A percentile compares a stretch with the other conserved stretches of the same genome.
Evolutionary conservation across 2,888 invertebrate species (phyloP).

Genomic region (Terebella lapidaria): DNA sequence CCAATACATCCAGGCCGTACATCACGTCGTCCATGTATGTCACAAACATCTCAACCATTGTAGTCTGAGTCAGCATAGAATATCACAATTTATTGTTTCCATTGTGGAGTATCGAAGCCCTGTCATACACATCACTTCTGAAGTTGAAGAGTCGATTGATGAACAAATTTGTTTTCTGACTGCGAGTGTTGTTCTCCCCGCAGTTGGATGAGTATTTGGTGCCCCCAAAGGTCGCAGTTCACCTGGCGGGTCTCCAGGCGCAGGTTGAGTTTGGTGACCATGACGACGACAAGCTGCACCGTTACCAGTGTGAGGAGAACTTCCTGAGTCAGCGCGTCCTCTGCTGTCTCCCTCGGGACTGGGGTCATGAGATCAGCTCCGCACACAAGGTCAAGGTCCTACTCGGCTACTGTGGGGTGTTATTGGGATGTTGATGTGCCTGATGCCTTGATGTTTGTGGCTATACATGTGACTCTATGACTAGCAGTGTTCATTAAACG

Average conservation of each 20-base stretch:
- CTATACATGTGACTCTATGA: too few species aligned
- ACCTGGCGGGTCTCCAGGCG: slow-evolving; percentile 87
- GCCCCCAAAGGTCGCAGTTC: slow-evolving; percentile 87
- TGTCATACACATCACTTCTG: too few species aligned
- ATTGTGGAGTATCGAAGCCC: too few species aligned
- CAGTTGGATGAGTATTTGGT: slow-evolving; percentile 91
- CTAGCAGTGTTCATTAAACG: too few species aligned
- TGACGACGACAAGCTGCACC: slow-evolving; percentile 37
- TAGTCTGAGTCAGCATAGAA: not conserved
- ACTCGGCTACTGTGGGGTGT: too few species aligned
- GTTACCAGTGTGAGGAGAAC: slow-evolving; percentile 81
- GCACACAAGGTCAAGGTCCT: slow-evolving; percentile 54
- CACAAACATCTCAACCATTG: too few species aligned
- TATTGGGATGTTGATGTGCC: too few species aligned
- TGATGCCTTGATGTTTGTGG: too few species aligned
- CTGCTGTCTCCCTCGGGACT: slow-evolving; percentile 40
- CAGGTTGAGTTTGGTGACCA: slow-evolving; percentile 85
- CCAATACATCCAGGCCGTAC: slow-evolving; percentile 89
- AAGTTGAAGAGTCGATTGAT: too few species aligned
- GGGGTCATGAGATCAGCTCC: slow-evolving; percentile 50
- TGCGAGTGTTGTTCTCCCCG: too few species aligned
- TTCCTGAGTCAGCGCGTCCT: slow-evolving; percentile 62
- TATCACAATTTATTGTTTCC: too few species aligned
- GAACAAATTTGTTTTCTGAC: too few species aligned
- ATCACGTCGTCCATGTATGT: slow-evolving; percentile 84